Percentiles rank a stretch among this genome's conserved stretches.
phyloP scores from a whole-genome alignment of 1,140 invertebrate species.

The Procambarus clarkii region DNA sequence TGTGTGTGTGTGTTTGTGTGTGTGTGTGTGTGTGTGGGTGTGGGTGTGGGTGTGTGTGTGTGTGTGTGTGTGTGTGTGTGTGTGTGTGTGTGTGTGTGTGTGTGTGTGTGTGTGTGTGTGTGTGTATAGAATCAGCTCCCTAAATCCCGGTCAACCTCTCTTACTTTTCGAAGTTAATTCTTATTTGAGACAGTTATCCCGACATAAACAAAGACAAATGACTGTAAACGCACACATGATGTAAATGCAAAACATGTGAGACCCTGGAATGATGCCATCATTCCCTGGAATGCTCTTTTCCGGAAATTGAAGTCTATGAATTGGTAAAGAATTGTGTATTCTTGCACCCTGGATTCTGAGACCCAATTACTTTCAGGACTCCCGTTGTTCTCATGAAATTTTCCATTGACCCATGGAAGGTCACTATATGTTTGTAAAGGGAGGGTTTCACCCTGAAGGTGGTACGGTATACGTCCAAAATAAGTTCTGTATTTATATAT shows the following conservation, averaged over 20 bases:
- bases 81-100: neutral
- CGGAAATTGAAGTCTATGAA: conserved; percentile 20
- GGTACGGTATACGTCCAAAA: no score
- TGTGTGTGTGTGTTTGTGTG: neutral
- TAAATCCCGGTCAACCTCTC: neutral
- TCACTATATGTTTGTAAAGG: no score
- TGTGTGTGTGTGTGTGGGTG: no score
- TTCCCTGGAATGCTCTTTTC: neutral
- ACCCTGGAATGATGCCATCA: conserved; percentile 1
- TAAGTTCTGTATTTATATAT: no score
- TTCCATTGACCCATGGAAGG: neutral
- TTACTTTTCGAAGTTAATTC: neutral
- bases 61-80: no score
- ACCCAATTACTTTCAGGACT: conserved; percentile 20
- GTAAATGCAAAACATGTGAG: conserved; percentile 21
- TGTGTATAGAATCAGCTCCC: neutral
- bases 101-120: no score
- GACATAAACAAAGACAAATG: conserved; percentile 30
- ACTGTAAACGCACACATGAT: conserved; percentile 7
- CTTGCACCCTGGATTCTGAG: neutral
- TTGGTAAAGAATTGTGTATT: neutral
- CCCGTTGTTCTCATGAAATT: neutral
- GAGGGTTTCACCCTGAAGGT: no score
- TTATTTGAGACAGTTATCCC: neutral
- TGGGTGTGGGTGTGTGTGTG: no score